Evolutionary conservation across 2,888 invertebrate species (phyloP).

Genomic region (Dasysyrphus albostriatus): DNA sequence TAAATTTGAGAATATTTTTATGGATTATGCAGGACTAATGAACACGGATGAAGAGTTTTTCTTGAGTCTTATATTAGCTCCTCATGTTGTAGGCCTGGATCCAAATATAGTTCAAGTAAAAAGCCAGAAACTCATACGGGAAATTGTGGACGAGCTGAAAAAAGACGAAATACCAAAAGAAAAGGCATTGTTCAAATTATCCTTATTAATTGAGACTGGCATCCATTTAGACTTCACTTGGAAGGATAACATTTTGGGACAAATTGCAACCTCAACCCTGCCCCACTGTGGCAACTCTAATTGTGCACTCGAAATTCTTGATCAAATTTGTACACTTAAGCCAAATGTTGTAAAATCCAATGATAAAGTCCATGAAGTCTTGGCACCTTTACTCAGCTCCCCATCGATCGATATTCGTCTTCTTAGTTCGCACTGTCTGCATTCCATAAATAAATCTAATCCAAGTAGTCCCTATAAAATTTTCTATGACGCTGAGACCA

Average conservation of each 20-base stretch:
- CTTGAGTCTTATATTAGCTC: constrained; percentile 79
- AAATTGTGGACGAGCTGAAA: constrained; percentile 35
- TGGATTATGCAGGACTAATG: constrained; percentile 70
- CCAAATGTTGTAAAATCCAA: constrained; percentile 82
- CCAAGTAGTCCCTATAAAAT: constrained; percentile 86
- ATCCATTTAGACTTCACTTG: constrained; percentile 84
- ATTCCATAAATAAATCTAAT: constrained; percentile 86
- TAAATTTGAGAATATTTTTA: constrained; percentile 78
- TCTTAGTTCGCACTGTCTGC: constrained; percentile 90
- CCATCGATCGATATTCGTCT: constrained; percentile 89
- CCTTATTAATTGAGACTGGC: constrained; percentile 86
- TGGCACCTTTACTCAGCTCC: constrained; percentile 88
- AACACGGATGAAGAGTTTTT: constrained; percentile 82
- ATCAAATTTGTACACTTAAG: constrained; percentile 83
- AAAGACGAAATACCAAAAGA: constrained; percentile 1
- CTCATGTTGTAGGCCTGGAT: constrained; percentile 80
- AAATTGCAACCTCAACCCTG: constrained; percentile 62
- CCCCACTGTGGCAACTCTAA: constrained; percentile 77
- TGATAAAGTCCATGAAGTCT: constrained; percentile 83
- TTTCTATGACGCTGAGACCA: constrained; percentile 89
- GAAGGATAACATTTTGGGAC: constrained; percentile 50
- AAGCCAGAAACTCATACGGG: constrained; percentile 21
- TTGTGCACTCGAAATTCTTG: constrained; percentile 80
- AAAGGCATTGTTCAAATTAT: constrained; percentile 85
- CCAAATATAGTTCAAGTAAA: constrained; percentile 53